phyloP scores from a whole-genome alignment of 2,113 vertebrate species.

The Microtus ochrogaster region DNA sequence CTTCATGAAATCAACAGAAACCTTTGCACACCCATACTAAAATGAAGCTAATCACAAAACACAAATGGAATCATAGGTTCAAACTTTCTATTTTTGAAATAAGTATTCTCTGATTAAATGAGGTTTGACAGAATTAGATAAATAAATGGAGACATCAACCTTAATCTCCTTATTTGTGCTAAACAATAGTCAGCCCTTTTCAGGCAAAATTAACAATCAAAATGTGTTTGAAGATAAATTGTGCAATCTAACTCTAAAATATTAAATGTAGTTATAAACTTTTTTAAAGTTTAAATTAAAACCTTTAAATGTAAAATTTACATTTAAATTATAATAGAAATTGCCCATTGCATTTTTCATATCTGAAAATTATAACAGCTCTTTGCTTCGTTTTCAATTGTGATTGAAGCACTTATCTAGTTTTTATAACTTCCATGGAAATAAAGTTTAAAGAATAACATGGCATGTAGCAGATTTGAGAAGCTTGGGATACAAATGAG shows the following conservation, averaged over 20 bases:
- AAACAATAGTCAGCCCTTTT: neutral
- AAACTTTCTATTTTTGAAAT: slow-evolving; percentile 31
- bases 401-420: neutral
- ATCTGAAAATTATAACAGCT: neutral
- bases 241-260: neutral
- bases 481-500: neutral
- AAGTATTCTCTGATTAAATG: neutral
- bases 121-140: neutral
- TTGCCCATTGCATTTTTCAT: neutral
- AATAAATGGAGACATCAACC: neutral
- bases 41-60: neutral
- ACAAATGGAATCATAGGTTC: neutral
- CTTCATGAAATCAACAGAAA: neutral
- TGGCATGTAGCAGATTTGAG: neutral
- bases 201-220: neutral
- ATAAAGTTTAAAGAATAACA: neutral
- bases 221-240: neutral
- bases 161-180: neutral
- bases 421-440: neutral
- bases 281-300: neutral
- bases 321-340: neutral
- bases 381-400: neutral
- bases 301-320: neutral
- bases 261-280: neutral
- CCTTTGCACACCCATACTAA: neutral